Evolutionary conservation across 2,888 invertebrate genomes (phyloP).

Genomic region (Epistrophe grossulariae): DNA sequence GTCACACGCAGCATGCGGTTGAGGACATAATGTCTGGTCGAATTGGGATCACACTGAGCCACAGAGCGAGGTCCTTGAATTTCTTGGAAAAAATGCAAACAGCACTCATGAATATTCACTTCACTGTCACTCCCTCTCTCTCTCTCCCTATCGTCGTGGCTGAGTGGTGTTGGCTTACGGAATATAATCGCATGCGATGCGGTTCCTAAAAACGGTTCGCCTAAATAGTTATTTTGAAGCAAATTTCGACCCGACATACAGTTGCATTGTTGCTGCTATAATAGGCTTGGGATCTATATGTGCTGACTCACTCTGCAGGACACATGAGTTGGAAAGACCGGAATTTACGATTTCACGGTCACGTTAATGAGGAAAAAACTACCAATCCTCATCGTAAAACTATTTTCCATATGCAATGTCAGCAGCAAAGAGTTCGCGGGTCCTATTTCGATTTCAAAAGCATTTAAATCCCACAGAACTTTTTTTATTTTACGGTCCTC

Average conservation of each 20-base stretch:
- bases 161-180: slow-evolving; percentile 36
- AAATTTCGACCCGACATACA: not conserved
- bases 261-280: slow-evolving; percentile 3
- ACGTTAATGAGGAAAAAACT: slow-evolving; percentile 51
- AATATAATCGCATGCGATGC: slow-evolving; percentile 57
- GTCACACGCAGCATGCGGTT: slow-evolving; percentile 61
- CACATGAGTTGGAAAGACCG: slow-evolving; percentile 1
- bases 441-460: slow-evolving; percentile 15
- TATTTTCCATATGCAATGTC: slow-evolving; percentile 9
- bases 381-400: slow-evolving; percentile 21
- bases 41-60: slow-evolving; percentile 29
- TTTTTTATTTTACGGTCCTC: slow-evolving; percentile 25
- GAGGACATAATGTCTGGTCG: slow-evolving; percentile 57
- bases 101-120: slow-evolving; percentile 59
- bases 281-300: not conserved
- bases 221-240: slow-evolving; percentile 19
- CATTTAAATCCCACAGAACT: slow-evolving; percentile 34
- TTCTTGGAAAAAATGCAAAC: slow-evolving; percentile 17
- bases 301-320: slow-evolving; percentile 16
- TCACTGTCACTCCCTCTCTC: not conserved
- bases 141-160: not conserved
- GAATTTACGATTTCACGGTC: slow-evolving; percentile 69
- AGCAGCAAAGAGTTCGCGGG: slow-evolving; percentile 14
- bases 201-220: slow-evolving; percentile 28
- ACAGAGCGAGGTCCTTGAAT: slow-evolving; percentile 45